Percentiles rank a stretch among this genome's conserved stretches.
Evolutionary conservation across 1,140 invertebrate genomes (phyloP).

Genomic region (Ericerus pela): DNA sequence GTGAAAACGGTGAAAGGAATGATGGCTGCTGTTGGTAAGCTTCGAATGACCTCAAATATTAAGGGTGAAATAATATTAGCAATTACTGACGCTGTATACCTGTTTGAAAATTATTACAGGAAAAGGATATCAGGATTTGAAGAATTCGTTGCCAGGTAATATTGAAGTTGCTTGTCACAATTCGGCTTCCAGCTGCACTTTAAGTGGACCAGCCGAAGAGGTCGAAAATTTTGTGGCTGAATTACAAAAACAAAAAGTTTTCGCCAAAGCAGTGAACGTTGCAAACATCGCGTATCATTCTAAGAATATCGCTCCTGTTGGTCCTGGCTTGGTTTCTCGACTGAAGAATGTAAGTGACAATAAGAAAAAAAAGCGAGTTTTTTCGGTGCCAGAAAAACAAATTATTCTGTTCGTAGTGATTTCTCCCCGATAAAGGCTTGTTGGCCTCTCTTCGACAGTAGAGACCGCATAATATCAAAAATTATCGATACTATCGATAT

Average conservation of each 20-base stretch:
- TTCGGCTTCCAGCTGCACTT: slow-evolving; percentile 46
- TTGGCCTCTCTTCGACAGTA: no score
- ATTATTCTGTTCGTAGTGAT: background rate
- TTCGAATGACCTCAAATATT: background rate
- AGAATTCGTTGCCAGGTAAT: slow-evolving; percentile 41
- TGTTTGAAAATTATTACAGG: slow-evolving; percentile 35
- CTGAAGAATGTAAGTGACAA: slow-evolving; percentile 20
- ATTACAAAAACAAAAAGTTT: slow-evolving; percentile 51
- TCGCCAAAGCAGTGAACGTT: slow-evolving; percentile 54
- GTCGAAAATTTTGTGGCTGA: slow-evolving; percentile 31
- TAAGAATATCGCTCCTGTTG: slow-evolving; percentile 50
- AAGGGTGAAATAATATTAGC: background rate
- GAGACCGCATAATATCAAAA: no score
- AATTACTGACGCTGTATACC: background rate
- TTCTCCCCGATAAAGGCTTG: no score
- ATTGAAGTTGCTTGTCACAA: slow-evolving; percentile 58
- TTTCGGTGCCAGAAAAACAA: background rate
- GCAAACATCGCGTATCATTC: slow-evolving; percentile 62
- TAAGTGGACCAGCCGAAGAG: slow-evolving; percentile 47
- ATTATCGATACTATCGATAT: no score
- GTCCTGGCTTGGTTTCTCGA: slow-evolving; percentile 54
- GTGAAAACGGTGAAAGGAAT: slow-evolving; percentile 36
- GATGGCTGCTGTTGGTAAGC: slow-evolving; percentile 39
- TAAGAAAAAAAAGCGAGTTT: background rate
- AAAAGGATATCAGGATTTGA: slow-evolving; percentile 34